Conservation (phyloP, 2,888 invertebrate genomes). For the Thera obeliscata region DNA sequence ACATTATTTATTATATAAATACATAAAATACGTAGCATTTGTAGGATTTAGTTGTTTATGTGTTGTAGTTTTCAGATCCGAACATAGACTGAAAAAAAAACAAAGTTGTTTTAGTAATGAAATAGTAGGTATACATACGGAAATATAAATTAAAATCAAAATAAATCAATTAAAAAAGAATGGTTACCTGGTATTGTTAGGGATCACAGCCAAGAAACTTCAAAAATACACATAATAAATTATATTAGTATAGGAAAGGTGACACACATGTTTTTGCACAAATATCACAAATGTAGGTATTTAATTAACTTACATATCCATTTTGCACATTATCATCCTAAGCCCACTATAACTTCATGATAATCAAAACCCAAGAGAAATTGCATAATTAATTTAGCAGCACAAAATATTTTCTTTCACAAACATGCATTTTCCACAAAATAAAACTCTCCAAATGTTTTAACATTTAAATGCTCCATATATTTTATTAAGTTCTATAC, state of each 20-base stretch:
- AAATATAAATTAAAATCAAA: slow-evolving; percentile 21
- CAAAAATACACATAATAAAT: slow-evolving; percentile 25
- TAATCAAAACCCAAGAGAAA: not conserved
- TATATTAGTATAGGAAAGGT: slow-evolving; percentile 30
- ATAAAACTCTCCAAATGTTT: slow-evolving; percentile 55
- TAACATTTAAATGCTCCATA: slow-evolving; percentile 61
- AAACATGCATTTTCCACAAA: slow-evolving; percentile 33
- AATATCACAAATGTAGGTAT: slow-evolving; percentile 20
- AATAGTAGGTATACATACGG: not conserved
- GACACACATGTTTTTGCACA: slow-evolving; percentile 29
- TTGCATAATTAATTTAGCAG: not conserved
- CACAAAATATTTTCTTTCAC: slow-evolving; percentile 8
- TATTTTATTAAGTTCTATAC: slow-evolving; percentile 71
- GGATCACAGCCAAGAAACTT: slow-evolving; percentile 28
- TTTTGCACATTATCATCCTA: not conserved
- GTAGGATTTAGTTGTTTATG: slow-evolving; percentile 44
- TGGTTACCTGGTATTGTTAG: slow-evolving; percentile 32
- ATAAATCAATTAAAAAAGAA: slow-evolving; percentile 16
- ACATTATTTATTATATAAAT: slow-evolving; percentile 20
- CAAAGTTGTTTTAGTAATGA: slow-evolving; percentile 41
- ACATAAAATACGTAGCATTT: slow-evolving; percentile 14
- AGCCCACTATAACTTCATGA: not conserved
- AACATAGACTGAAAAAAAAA: slow-evolving; percentile 77
- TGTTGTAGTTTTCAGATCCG: slow-evolving; percentile 76
- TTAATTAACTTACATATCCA: slow-evolving; percentile 12